phyloP scores from a whole-genome alignment of 1,140 invertebrate genomes.

The Melanaphis sacchari region DNA sequence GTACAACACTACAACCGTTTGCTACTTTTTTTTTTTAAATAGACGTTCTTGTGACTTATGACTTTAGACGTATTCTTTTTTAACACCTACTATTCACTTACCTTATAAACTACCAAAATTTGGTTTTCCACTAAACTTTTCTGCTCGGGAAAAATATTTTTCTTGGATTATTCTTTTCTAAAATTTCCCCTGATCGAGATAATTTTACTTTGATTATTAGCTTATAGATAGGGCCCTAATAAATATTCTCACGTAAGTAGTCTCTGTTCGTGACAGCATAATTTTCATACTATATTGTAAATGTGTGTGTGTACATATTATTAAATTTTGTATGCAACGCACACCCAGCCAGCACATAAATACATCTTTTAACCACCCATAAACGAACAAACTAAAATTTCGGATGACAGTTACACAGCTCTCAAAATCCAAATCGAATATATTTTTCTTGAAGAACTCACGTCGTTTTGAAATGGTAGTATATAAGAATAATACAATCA shows the following conservation, averaged over 20 bases:
- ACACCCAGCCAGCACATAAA: background rate
- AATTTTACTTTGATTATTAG: background rate
- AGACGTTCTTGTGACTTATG: background rate
- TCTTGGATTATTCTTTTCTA: background rate
- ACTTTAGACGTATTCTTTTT: background rate
- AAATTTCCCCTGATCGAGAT: background rate
- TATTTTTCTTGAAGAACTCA: background rate
- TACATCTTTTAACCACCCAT: background rate
- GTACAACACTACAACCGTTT: background rate
- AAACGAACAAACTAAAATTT: constrained; percentile 14
- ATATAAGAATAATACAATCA: background rate
- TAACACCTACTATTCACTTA: background rate
- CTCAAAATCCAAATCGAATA: background rate
- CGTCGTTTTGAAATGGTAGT: background rate
- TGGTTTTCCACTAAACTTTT: background rate
- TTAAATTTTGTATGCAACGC: background rate
- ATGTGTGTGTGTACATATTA: background rate
- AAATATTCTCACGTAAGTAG: background rate
- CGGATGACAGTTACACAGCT: background rate
- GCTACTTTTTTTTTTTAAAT: background rate
- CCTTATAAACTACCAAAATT: background rate
- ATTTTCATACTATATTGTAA: background rate
- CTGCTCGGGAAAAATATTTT: background rate
- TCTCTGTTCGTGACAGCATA: background rate
- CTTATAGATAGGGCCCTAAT: background rate